These are phyloP conservation scores for Epsilonema sp. DNA, from an alignment of 2,888 invertebrate genomes.

Conservation along the genomic window DNA sequence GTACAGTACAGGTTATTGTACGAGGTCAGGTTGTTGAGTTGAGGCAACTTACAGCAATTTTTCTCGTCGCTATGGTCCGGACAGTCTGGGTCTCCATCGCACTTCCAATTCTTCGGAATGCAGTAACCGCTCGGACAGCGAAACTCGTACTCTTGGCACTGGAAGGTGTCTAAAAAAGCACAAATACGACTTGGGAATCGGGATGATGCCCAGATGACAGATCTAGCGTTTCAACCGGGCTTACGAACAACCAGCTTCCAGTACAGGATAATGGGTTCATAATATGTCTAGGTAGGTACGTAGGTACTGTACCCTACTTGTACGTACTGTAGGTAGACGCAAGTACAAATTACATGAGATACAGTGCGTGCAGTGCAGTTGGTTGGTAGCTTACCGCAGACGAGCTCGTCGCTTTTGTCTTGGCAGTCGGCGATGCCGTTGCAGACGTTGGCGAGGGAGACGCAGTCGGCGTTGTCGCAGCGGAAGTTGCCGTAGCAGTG, in stretches of 20 bases:
- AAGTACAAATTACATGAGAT: too few species aligned
- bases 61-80: slow-evolving; percentile 52
- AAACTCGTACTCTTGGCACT: slow-evolving; percentile 34
- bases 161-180: slow-evolving; percentile 6
- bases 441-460: slow-evolving; percentile 9
- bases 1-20: too few species aligned
- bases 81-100: slow-evolving; percentile 46
- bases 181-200: background rate
- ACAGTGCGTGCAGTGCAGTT: too few species aligned
- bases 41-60: slow-evolving; percentile 29
- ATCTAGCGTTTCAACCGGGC: too few species aligned
- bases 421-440: slow-evolving; percentile 14
- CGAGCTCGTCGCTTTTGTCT: slow-evolving; percentile 16
- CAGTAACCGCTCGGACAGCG: slow-evolving; percentile 39
- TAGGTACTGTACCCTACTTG: too few species aligned
- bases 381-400: slow-evolving; percentile 13
- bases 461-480: slow-evolving; percentile 7
- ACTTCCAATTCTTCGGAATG: slow-evolving; percentile 41
- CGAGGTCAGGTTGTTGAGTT: too few species aligned
- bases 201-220: too few species aligned
- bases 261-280: too few species aligned
- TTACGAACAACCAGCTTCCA: too few species aligned
- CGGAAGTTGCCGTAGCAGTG: slow-evolving; percentile 10
- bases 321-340: too few species aligned
- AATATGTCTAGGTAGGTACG: too few species aligned